Evolutionary conservation across 2,113 vertebrate genomes (phyloP).

Genomic region (Pimephales promelas): DNA sequence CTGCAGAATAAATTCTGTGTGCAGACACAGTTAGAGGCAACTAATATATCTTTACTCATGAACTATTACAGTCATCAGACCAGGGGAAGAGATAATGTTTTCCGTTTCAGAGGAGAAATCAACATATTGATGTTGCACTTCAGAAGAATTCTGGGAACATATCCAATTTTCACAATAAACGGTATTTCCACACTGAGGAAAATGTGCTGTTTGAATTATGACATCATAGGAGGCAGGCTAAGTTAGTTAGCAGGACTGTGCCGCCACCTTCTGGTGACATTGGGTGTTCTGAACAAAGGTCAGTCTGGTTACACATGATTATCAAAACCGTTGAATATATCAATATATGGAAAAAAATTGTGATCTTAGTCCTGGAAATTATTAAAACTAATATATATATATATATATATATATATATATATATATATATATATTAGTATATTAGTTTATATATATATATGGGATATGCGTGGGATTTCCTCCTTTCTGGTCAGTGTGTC

Average conservation of each 20-base stretch:
- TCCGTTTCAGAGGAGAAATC: neutral
- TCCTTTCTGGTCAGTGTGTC: too few relatives aligned
- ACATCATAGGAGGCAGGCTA: neutral
- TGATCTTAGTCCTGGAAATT: neutral
- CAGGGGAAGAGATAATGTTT: neutral
- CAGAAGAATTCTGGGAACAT: neutral
- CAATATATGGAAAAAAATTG: neutral
- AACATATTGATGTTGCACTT: neutral
- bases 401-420: too few relatives aligned
- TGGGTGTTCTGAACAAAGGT: neutral
- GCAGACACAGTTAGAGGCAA: slow-evolving; percentile 12
- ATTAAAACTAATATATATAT: too few relatives aligned
- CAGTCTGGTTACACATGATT: neutral
- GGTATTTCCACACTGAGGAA: neutral
- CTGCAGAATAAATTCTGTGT: neutral
- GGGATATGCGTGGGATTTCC: too few relatives aligned
- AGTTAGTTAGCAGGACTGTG: neutral
- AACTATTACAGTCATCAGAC: slow-evolving; percentile 6
- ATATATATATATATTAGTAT: too few relatives aligned
- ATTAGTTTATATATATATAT: too few relatives aligned
- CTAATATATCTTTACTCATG: slow-evolving; percentile 47
- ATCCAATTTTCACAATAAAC: neutral
- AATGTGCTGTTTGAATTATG: neutral
- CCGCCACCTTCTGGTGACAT: slow-evolving; percentile 20
- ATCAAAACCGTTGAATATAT: neutral